phyloP scores from a whole-genome alignment of 2,113 vertebrate species.

The Sapajus apella region DNA sequence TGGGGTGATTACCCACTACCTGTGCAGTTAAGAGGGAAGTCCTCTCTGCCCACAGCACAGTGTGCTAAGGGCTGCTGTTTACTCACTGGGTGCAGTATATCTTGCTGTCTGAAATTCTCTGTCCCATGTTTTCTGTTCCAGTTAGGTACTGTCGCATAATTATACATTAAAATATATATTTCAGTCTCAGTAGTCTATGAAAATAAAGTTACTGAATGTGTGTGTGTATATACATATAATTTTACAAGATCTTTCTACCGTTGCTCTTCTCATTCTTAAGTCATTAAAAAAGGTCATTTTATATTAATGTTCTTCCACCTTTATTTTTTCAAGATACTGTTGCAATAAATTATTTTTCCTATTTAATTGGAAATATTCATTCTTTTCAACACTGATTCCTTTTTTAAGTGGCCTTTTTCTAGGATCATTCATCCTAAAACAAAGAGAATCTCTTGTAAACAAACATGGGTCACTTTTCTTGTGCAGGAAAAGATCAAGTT shows the following conservation, averaged over 20 bases:
- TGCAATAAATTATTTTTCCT: constrained; percentile 22
- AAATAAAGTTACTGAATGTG: background rate
- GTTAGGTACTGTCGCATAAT: constrained; percentile 8
- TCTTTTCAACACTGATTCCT: constrained; percentile 3
- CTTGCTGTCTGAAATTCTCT: background rate
- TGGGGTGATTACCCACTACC: constrained; percentile 1
- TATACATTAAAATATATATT: background rate
- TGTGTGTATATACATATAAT: background rate
- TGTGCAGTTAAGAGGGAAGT: background rate
- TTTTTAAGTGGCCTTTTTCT: constrained; percentile 38
- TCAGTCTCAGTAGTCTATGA: background rate
- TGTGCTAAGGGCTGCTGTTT: background rate
- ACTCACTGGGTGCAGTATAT: background rate
- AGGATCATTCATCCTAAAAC: constrained; percentile 48
- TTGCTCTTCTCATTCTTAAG: background rate
- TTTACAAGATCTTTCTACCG: background rate
- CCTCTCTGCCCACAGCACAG: too few relatives aligned
- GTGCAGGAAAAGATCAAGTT: background rate
- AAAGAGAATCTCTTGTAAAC: constrained; percentile 60
- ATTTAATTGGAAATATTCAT: background rate
- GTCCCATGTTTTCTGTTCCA: background rate
- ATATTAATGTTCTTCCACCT: background rate
- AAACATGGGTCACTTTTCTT: constrained; percentile 47
- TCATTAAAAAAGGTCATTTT: background rate
- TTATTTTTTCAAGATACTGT: constrained; percentile 18